A percentile compares a stretch with the other conserved stretches of the same genome.
Evolutionary conservation across 1,140 invertebrate species (phyloP).

Genomic region (Hylyphantes graminicola): DNA sequence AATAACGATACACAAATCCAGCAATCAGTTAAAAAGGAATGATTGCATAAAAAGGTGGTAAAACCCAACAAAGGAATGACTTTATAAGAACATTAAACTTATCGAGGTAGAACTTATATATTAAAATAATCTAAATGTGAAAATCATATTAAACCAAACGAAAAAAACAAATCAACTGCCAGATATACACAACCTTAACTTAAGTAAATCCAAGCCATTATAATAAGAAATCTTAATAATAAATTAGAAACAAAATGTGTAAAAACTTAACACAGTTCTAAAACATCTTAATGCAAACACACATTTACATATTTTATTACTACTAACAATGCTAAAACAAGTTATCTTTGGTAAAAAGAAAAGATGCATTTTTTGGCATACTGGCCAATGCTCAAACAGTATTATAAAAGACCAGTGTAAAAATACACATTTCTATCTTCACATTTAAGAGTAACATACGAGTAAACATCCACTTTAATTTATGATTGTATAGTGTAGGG

Average conservation of each 20-base stretch:
- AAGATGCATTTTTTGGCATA: slow-evolving; percentile 31
- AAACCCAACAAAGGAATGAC: slow-evolving; percentile 38
- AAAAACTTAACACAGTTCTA: slow-evolving; percentile 47
- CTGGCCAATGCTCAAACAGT: slow-evolving; percentile 45
- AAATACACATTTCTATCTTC: slow-evolving; percentile 56
- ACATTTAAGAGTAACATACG: slow-evolving; percentile 47
- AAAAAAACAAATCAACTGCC: slow-evolving; percentile 37
- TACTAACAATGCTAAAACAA: slow-evolving; percentile 48
- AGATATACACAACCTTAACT: slow-evolving; percentile 35
- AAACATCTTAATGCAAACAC: slow-evolving; percentile 51
- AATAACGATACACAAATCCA: slow-evolving; percentile 13
- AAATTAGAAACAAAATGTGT: slow-evolving; percentile 37
- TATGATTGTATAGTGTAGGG: slow-evolving; percentile 57
- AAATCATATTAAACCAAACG: slow-evolving; percentile 13
- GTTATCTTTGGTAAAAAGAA: slow-evolving; percentile 53
- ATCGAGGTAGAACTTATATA: slow-evolving; percentile 46
- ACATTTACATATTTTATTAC: slow-evolving; percentile 38
- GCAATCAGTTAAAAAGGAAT: slow-evolving; percentile 49
- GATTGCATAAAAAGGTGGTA: slow-evolving; percentile 42
- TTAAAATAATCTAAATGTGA: slow-evolving; percentile 16
- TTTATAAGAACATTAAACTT: slow-evolving; percentile 13
- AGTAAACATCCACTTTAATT: slow-evolving; percentile 50
- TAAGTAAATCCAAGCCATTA: slow-evolving; percentile 51
- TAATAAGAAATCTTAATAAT: slow-evolving; percentile 48
- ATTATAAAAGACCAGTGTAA: slow-evolving; percentile 58